Evolutionary conservation across 2,113 vertebrate species (phyloP).

Genomic region (Orientallactaga bullata): DNA sequence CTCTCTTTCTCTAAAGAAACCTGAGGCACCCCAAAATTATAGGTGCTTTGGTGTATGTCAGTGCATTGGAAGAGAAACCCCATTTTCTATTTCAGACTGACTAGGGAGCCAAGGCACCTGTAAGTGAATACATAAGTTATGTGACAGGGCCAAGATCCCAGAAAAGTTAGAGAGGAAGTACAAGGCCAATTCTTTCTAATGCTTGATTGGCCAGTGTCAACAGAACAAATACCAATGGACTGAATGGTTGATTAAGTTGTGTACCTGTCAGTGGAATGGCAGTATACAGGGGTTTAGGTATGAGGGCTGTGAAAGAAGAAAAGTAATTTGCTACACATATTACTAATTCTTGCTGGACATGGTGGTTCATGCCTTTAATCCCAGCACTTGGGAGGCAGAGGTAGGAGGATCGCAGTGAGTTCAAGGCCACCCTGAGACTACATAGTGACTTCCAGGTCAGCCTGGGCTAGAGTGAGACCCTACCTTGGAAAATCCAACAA

Average conservation of each 20-base stretch:
- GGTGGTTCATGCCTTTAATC: too few species aligned
- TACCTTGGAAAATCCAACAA: too few species aligned
- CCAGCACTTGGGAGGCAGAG: too few species aligned
- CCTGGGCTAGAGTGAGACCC: too few species aligned
- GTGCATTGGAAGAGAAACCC: too few species aligned
- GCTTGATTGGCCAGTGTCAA: background rate
- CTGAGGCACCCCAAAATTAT: too few species aligned
- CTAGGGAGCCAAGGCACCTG: background rate
- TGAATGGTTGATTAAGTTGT: background rate
- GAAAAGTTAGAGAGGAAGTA: background rate
- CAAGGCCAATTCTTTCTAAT: background rate
- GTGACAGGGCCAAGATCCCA: background rate
- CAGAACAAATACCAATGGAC: slow-evolving; percentile 4
- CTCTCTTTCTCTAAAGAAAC: too few species aligned
- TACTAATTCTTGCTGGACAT: too few species aligned
- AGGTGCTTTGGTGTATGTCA: too few species aligned
- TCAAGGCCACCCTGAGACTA: too few species aligned
- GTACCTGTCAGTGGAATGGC: background rate
- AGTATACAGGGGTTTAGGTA: background rate
- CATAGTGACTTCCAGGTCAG: too few species aligned
- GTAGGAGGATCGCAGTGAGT: too few species aligned
- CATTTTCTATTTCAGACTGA: background rate
- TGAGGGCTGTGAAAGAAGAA: background rate
- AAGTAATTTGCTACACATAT: slow-evolving; percentile 36
- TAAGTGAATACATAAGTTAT: background rate